These are phyloP conservation scores for Daktulosphaira vitifoliae DNA, from an alignment of 1,140 invertebrate genomes.

Conservation along the genomic window DNA sequence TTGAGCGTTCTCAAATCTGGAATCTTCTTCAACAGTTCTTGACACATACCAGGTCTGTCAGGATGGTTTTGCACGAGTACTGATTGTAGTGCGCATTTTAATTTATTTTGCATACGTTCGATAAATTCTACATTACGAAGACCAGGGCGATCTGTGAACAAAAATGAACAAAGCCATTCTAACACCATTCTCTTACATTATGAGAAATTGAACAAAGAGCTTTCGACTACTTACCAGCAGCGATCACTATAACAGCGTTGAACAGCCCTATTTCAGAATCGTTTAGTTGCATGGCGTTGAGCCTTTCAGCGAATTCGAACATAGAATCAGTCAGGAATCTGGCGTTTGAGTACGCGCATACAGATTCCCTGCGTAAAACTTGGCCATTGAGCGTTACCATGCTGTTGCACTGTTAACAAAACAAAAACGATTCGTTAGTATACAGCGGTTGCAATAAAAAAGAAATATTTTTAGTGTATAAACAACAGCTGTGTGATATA, in stretches of 20 bases:
- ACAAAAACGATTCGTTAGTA: constrained; percentile 29
- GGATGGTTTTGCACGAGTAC: constrained; percentile 79
- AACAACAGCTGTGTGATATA: neutral
- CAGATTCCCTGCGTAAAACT: constrained; percentile 78
- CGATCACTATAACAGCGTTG: constrained; percentile 89
- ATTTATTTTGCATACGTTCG: constrained; percentile 80
- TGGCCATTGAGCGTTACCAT: constrained; percentile 90
- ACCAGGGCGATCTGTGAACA: constrained; percentile 69
- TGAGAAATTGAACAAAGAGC: neutral
- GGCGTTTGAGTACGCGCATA: constrained; percentile 82
- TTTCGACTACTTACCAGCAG: constrained; percentile 55
- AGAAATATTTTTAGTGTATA: neutral
- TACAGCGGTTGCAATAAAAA: constrained; percentile 4
- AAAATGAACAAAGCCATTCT: constrained; percentile 36
- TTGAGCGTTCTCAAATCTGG: constrained; percentile 90
- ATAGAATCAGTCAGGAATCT: constrained; percentile 92
- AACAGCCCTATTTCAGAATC: constrained; percentile 91
- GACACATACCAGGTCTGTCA: constrained; percentile 65
- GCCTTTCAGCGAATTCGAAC: constrained; percentile 91
- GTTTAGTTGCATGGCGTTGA: constrained; percentile 79
- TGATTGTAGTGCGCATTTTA: constrained; percentile 77
- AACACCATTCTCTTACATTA: constrained; percentile 15
- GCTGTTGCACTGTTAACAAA: constrained; percentile 59
- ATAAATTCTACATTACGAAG: constrained; percentile 84
- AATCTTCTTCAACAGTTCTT: constrained; percentile 85